Evolutionary conservation across 2,113 vertebrate genomes (phyloP).

Genomic region (Machaerirhynchus nigripectus): DNA sequence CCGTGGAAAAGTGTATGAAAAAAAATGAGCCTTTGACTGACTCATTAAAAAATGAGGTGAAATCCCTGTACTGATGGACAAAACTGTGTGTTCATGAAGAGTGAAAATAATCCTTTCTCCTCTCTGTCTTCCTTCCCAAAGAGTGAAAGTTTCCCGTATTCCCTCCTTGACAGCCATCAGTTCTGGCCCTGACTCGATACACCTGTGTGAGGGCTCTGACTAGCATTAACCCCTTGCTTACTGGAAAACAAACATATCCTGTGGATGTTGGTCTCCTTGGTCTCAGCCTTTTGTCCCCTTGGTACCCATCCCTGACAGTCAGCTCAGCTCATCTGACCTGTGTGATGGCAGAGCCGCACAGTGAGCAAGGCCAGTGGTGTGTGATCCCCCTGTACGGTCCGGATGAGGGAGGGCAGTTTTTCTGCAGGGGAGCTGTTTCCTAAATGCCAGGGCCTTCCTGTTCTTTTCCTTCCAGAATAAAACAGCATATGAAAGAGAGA

Average conservation of each 20-base stretch:
- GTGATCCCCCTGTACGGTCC: not conserved
- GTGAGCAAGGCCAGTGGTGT: not conserved
- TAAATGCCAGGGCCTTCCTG: not conserved
- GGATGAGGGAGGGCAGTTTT: not conserved
- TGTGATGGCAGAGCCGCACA: not conserved
- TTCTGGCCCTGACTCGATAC: not conserved
- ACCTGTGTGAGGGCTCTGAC: not conserved
- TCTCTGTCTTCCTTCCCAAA: not conserved
- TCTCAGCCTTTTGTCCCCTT: not conserved
- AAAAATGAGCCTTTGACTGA: not conserved
- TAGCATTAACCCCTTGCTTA: not conserved
- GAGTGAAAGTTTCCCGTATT: constrained; percentile 32
- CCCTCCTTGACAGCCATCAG: constrained; percentile 27
- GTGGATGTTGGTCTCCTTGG: not conserved
- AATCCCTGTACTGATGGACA: not conserved
- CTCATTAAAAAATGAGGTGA: not conserved
- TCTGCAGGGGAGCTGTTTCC: not conserved
- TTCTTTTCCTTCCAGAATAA: not conserved
- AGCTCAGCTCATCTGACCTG: not conserved
- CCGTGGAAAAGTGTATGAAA: not conserved
- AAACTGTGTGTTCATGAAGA: not conserved
- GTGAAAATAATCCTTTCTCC: not conserved
- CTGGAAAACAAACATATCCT: not conserved
- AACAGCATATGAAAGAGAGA: not conserved
- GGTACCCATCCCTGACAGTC: not conserved